Percentiles rank a stretch among this genome's conserved stretches.
phyloP scores from a whole-genome alignment of 2,888 invertebrate species.

The Drosophila cracens region DNA sequence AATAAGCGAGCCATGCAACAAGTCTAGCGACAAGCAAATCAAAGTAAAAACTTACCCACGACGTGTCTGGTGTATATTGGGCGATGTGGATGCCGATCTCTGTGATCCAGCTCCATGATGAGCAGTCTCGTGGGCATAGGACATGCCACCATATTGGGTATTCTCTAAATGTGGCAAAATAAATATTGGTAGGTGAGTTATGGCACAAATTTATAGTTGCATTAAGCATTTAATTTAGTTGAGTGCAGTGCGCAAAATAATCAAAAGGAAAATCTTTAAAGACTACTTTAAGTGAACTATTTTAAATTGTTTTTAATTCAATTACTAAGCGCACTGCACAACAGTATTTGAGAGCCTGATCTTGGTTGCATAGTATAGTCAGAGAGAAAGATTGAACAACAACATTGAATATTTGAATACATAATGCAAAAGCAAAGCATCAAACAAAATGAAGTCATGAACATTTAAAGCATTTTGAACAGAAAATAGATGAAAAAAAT shows the following conservation, averaged over 20 bases:
- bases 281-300: neutral
- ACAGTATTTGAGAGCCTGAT: conserved; percentile 24
- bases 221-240: conserved; percentile 23
- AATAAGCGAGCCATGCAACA: conserved; percentile 35
- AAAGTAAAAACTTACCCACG: conserved; percentile 78
- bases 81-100: conserved; percentile 82
- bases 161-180: conserved; percentile 57
- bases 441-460: conserved; percentile 70
- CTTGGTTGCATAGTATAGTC: conserved; percentile 59
- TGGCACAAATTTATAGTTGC: neutral
- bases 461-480: conserved; percentile 68
- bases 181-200: conserved; percentile 10
- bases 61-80: conserved; percentile 81
- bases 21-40: neutral
- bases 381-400: conserved; percentile 38
- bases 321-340: conserved; percentile 48
- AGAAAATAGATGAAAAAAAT: conserved; percentile 5
- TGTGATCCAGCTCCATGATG: conserved; percentile 70
- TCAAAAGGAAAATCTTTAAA: conserved; percentile 1
- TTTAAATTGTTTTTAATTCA: neutral
- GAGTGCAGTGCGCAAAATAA: conserved; percentile 33
- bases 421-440: conserved; percentile 71
- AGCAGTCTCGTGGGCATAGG: conserved; percentile 74
- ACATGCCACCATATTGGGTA: conserved; percentile 74
- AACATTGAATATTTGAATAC: conserved; percentile 47